Percentiles rank a stretch among this genome's conserved stretches.
phyloP scores from a whole-genome alignment of 2,113 vertebrate species.

The Miniopterus natalensis region DNA sequence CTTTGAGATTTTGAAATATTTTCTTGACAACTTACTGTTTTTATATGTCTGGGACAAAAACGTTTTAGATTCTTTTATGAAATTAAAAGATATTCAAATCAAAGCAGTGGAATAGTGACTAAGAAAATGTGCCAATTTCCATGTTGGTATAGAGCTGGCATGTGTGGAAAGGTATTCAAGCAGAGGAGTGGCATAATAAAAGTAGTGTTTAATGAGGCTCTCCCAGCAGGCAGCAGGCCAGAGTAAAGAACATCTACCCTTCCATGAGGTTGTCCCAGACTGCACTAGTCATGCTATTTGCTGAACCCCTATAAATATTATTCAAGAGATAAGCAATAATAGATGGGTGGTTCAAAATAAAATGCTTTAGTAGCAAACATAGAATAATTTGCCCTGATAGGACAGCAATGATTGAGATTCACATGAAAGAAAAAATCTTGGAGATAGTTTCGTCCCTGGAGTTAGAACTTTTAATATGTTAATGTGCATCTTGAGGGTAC shows the following conservation, averaged over 20 bases:
- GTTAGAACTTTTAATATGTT: slow-evolving; percentile 6
- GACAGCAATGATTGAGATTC: not conserved
- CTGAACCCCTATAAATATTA: not conserved
- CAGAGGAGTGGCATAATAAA: not conserved
- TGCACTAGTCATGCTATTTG: not conserved
- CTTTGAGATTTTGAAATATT: not conserved
- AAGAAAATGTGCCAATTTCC: not conserved
- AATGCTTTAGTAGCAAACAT: slow-evolving; percentile 20
- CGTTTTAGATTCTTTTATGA: slow-evolving; percentile 36
- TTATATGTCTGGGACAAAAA: slow-evolving; percentile 28
- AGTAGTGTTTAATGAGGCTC: not conserved
- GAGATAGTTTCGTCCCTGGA: not conserved
- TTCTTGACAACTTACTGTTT: slow-evolving; percentile 18
- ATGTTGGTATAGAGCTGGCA: not conserved
- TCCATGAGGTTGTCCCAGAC: not conserved
- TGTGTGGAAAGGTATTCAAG: not conserved
- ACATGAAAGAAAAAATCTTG: not conserved
- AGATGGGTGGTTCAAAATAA: not conserved
- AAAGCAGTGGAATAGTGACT: slow-evolving; percentile 32
- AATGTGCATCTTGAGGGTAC: not conserved
- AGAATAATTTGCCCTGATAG: not conserved
- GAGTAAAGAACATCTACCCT: not conserved
- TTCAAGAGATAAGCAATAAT: not conserved
- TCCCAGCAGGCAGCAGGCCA: not conserved
- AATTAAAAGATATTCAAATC: slow-evolving; percentile 44